Conservation (phyloP, 2,888 invertebrate genomes). For the Pachliopta kotzebuea region DNA sequence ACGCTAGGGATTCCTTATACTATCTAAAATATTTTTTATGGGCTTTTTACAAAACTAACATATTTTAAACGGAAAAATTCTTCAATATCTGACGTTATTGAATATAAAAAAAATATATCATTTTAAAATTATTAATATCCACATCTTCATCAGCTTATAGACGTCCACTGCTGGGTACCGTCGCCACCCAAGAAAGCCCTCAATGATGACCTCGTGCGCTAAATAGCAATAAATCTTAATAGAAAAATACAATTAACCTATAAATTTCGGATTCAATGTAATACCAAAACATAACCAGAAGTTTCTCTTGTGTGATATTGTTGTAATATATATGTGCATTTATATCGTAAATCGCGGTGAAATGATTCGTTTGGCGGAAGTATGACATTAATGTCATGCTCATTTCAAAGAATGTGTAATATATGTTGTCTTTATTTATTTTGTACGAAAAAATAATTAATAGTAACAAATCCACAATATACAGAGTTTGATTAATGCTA, state of each 20-base stretch:
- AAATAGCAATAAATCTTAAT: neutral
- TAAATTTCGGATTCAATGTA: slow-evolving; percentile 1
- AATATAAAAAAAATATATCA: too few species aligned
- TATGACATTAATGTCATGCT: slow-evolving; percentile 28
- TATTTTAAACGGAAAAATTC: too few species aligned
- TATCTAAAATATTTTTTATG: neutral
- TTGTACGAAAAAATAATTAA: neutral
- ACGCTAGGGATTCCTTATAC: slow-evolving; percentile 44
- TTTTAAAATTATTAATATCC: too few species aligned
- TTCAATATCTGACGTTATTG: too few species aligned
- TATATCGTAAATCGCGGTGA: slow-evolving; percentile 13
- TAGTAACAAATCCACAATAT: neutral
- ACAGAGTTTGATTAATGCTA: too few species aligned
- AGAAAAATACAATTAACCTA: neutral
- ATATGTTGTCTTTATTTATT: neutral
- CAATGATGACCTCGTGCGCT: neutral
- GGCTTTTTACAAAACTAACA: neutral
- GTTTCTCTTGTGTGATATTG: slow-evolving; percentile 8
- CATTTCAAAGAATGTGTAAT: slow-evolving; percentile 5
- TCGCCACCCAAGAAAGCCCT: too few species aligned
- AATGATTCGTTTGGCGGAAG: slow-evolving; percentile 23
- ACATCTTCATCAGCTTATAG: too few species aligned
- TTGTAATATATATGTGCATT: slow-evolving; percentile 22
- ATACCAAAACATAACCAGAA: slow-evolving; percentile 1
- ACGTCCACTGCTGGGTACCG: too few species aligned